These are phyloP conservation scores for Catalaphyllia jardinei DNA, from an alignment of 64 coral and sea anemone genomes.

Conservation along the genomic window DNA sequence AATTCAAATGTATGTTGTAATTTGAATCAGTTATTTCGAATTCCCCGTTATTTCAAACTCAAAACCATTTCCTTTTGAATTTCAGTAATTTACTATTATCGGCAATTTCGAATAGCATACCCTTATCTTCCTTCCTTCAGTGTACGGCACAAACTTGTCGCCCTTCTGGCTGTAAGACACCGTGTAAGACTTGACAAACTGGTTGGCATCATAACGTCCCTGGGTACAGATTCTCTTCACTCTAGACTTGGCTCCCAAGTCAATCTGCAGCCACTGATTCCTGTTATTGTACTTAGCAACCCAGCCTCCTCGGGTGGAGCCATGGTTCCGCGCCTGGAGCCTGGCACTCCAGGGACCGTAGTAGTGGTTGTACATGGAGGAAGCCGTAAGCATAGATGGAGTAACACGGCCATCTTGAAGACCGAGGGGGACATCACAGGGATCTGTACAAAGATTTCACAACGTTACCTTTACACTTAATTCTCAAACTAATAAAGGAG, in stretches of 20 bases:
- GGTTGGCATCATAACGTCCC: conserved; percentile 71
- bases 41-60: too few relatives aligned
- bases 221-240: conserved; percentile 76
- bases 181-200: conserved; percentile 81
- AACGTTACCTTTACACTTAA: too few relatives aligned
- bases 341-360: conserved; percentile 57
- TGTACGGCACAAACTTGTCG: conserved; percentile 53
- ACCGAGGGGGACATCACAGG: conserved; percentile 73
- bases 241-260: conserved; percentile 63
- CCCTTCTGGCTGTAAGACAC: conserved; percentile 76
- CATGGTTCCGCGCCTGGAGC: conserved; percentile 11
- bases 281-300: conserved; percentile 55
- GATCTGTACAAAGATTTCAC: conserved; percentile 16
- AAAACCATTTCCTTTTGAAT: too few relatives aligned
- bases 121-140: conserved; percentile 36
- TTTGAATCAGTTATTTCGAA: too few relatives aligned
- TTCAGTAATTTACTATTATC: too few relatives aligned
- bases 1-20: too few relatives aligned
- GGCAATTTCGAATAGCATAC: neutral
- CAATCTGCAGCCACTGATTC: conserved; percentile 73
- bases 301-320: conserved; percentile 52
- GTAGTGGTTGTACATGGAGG: conserved; percentile 62
- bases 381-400: conserved; percentile 63
- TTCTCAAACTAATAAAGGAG: too few relatives aligned
- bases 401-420: conserved; percentile 81